A percentile compares a stretch with the other conserved stretches of the same genome.
Evolutionary conservation across 2,797 vertebrate genomes (phyloP).

Genomic region (Gouania willdenowi): DNA sequence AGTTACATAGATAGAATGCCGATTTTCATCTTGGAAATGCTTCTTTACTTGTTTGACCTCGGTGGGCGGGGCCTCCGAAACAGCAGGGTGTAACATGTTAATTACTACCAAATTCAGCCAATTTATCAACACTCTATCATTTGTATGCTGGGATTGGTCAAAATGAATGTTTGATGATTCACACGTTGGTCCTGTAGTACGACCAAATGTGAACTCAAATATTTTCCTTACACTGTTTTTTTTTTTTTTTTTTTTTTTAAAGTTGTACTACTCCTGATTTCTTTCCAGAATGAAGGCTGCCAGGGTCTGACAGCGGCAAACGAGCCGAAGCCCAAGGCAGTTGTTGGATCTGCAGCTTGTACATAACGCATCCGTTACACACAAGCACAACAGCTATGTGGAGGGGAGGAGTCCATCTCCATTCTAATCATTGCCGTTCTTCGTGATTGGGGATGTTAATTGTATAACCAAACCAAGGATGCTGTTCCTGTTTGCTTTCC

Average conservation of each 20-base stretch:
- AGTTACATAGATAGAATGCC: no score
- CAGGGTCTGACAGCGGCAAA: conserved; percentile 19
- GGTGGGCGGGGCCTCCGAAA: no score
- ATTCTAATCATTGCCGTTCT: conserved; percentile 48
- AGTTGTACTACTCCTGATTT: not conserved
- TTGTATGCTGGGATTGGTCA: no score
- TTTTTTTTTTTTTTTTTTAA: conserved; percentile 4
- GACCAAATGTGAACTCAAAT: conserved; percentile 1
- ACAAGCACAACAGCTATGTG: conserved; percentile 63
- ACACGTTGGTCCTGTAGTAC: no score
- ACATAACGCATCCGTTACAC: conserved; percentile 61
- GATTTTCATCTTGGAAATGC: no score
- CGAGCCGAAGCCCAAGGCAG: conserved; percentile 26
- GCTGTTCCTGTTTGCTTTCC: conserved; percentile 57
- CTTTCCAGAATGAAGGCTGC: conserved; percentile 48
- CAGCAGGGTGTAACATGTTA: no score
- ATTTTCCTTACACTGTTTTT: conserved; percentile 5
- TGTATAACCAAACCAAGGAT: conserved; percentile 70
- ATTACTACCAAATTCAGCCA: no score
- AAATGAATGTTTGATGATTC: no score
- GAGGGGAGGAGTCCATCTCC: conserved; percentile 57
- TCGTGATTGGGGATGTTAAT: conserved; percentile 65
- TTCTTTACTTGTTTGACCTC: no score
- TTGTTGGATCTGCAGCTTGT: conserved; percentile 64
- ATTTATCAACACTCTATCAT: no score